These are phyloP conservation scores for Conchocele bisecta DNA, from an alignment of 2,888 invertebrate genomes.

Conservation along the genomic window DNA sequence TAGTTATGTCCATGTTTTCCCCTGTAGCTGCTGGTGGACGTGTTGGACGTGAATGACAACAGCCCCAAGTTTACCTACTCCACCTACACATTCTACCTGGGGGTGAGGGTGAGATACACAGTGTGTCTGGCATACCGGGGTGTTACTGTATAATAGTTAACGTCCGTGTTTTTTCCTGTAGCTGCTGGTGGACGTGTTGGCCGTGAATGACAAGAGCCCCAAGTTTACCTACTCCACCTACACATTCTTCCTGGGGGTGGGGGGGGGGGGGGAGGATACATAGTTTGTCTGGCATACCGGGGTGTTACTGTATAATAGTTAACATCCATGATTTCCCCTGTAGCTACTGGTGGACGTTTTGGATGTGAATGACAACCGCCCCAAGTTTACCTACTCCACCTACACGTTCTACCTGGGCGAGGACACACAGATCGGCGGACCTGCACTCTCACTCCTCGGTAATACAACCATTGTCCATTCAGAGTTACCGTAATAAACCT, in stretches of 20 bases:
- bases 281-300: too few relatives aligned
- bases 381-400: slow-evolving; percentile 83
- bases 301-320: too few relatives aligned
- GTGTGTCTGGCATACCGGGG: too few relatives aligned
- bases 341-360: slow-evolving; percentile 91
- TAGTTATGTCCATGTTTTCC: too few relatives aligned
- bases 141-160: too few relatives aligned
- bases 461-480: background rate
- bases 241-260: slow-evolving; percentile 58
- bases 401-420: slow-evolving; percentile 67
- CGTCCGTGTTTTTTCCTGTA: too few relatives aligned
- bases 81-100: slow-evolving; percentile 65
- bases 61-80: slow-evolving; percentile 86
- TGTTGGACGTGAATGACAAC: slow-evolving; percentile 98
- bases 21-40: too few relatives aligned
- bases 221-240: slow-evolving; percentile 73
- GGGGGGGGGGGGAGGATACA: too few relatives aligned
- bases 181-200: slow-evolving; percentile 92
- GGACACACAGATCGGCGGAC: slow-evolving; percentile 64
- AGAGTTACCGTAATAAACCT: too few relatives aligned
- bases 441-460: slow-evolving; percentile 57
- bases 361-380: slow-evolving; percentile 98
- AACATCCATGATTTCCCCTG: too few relatives aligned
- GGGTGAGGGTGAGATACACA: too few relatives aligned
- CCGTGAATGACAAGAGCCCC: slow-evolving; percentile 98